Evolutionary conservation across 2,888 invertebrate genomes (phyloP).

Genomic region (Drosophila formosana): DNA sequence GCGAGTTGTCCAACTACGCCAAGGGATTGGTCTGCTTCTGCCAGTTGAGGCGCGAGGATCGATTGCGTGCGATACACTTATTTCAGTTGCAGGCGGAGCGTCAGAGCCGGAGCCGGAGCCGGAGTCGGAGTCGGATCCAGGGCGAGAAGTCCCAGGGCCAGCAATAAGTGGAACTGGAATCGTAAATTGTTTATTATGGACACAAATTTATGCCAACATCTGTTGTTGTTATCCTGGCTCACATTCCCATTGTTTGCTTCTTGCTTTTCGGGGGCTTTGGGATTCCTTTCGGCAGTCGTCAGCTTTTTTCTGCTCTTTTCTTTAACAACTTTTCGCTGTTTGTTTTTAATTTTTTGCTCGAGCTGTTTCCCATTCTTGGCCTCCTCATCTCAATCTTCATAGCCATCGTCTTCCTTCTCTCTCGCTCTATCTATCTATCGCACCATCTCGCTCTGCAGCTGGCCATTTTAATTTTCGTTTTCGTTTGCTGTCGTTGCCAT

Average conservation of each 20-base stretch:
- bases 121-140: neutral
- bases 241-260: constrained; percentile 37
- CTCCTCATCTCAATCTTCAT: neutral
- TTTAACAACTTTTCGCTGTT: constrained; percentile 52
- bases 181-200: constrained; percentile 74
- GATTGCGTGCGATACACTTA: constrained; percentile 38
- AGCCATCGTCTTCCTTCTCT: no score
- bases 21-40: constrained; percentile 30
- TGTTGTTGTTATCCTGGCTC: constrained; percentile 62
- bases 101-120: neutral
- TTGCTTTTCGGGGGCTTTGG: constrained; percentile 11
- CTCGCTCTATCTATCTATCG: neutral
- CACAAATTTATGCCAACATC: constrained; percentile 76
- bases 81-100: constrained; percentile 40
- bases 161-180: constrained; percentile 13
- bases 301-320: neutral
- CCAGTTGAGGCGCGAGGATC: constrained; percentile 47
- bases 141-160: neutral
- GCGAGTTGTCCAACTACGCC: constrained; percentile 32
- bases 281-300: neutral
- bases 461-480: constrained; percentile 62
- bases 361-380: constrained; percentile 31
- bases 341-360: constrained; percentile 75
- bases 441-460: constrained; percentile 9
- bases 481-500: constrained; percentile 64